These are phyloP conservation scores for Caradrina kadenii DNA, from an alignment of 2,888 invertebrate species.

Conservation along the genomic window DNA sequence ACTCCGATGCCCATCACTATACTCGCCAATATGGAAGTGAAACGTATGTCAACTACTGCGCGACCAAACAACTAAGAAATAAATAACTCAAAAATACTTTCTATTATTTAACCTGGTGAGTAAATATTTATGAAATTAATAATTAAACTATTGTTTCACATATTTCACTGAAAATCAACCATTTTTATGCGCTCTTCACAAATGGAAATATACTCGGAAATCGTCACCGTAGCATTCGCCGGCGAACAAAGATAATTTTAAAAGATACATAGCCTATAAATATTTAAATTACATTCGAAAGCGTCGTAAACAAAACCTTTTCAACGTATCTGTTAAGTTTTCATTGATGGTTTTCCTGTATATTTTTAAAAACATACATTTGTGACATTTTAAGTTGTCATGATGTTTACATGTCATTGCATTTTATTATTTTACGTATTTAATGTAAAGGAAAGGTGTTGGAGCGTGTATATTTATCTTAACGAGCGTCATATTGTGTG, in stretches of 20 bases:
- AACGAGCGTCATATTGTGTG: conserved; percentile 52
- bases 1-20: conserved; percentile 72
- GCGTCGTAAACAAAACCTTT: conserved; percentile 70
- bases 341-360: conserved; percentile 69
- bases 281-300: conserved; percentile 64
- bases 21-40: conserved; percentile 87
- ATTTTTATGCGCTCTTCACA: conserved; percentile 29
- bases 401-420: conserved; percentile 65
- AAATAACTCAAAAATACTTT: conserved; percentile 83
- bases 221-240: conserved; percentile 76
- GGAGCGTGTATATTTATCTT: conserved; percentile 48
- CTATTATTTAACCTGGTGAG: conserved; percentile 81
- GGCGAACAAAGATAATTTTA: conserved; percentile 73
- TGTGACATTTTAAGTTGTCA: conserved; percentile 64
- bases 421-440: conserved; percentile 55
- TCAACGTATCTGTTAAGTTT: conserved; percentile 62
- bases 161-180: conserved; percentile 44
- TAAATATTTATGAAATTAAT: conserved; percentile 67
- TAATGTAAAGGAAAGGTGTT: conserved; percentile 40
- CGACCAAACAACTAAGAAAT: conserved; percentile 84
- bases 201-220: conserved; percentile 62
- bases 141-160: conserved; percentile 34
- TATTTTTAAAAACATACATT: conserved; percentile 56
- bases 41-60: conserved; percentile 86
- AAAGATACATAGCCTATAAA: conserved; percentile 61